Evolutionary conservation across 2,113 vertebrate species (phyloP), one percentile per base, ranked within the genome.

Genomic region (Synodontis membranacea): DNA sequence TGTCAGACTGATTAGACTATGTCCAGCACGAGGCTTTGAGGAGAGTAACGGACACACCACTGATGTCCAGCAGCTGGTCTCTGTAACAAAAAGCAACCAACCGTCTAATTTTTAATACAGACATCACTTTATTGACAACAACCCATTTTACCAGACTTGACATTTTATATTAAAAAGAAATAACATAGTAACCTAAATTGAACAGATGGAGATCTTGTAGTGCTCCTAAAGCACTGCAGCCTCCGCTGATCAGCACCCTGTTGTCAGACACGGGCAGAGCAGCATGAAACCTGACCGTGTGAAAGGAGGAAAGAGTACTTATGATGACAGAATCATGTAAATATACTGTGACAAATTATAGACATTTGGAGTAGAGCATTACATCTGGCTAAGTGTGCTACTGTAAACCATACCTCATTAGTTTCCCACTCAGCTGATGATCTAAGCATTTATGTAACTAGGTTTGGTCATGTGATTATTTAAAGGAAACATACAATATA

Each of bases 161-260:
- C 34, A 78, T 7, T 17, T 72, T 62, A 11, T 48, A 8, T 48
- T 15, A 6, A 56, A 39, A 84, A 70, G 12, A 19, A 74, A 54
- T 52, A 37, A 31, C 52, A 23, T 23, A 54, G 1, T 93, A 84
- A 97, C 97, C 96, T 17, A 94, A 86, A 83, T 92, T 94, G 81
- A 97, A 97, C 76, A 96, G 80, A 79, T 96, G 96, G 0, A 95
- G 90, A 90, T 98, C 97, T 48, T 93, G 93, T 78, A 98, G 93
- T 52, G 94, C 94, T 89, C 96, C 96, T 1, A 91, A 93, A 70
- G 94, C 91, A 93, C 95, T 96, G 89, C 95, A 96, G 37, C 97
- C 97, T 50, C 97, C 97, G 56, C 96, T 96, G 90, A 98, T 92
- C 86, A 97, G 90, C 89, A 98, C 87, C 89, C 92, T 95, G 92